Evolutionary conservation across 2,797 vertebrate species (phyloP).

Genomic region (Lacerta agilis): DNA sequence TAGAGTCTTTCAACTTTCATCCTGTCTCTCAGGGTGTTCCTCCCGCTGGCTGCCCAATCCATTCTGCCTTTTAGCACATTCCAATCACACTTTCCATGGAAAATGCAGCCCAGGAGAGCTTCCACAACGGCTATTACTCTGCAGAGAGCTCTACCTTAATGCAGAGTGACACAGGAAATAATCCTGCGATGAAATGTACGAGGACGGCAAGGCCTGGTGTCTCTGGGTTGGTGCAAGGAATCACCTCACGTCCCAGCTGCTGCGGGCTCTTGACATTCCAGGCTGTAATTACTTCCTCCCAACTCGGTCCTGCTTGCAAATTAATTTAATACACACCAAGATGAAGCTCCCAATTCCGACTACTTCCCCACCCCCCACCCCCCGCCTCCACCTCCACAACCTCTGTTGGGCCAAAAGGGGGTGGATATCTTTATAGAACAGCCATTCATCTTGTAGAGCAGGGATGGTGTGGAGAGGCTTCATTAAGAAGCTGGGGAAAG

Average conservation of each 20-base stretch:
- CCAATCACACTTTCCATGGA: neutral
- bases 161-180: neutral
- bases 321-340: neutral
- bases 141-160: neutral
- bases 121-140: fast-evolving
- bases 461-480: neutral
- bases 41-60: too few species aligned
- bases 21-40: neutral
- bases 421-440: neutral
- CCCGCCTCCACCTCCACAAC: neutral
- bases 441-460: neutral
- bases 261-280: fast-evolving
- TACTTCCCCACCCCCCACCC: neutral
- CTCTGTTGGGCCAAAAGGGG: neutral
- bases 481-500: neutral
- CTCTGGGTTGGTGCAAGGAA: neutral
- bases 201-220: neutral
- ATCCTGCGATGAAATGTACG: neutral
- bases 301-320: neutral
- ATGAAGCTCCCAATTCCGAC: neutral
- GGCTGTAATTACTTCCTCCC: neutral
- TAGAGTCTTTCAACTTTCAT: neutral
- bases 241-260: neutral
- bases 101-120: neutral
- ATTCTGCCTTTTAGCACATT: conserved; percentile 8